Conservation (phyloP, 2,888 invertebrate genomes). For the Drosophila borborema region DNA sequence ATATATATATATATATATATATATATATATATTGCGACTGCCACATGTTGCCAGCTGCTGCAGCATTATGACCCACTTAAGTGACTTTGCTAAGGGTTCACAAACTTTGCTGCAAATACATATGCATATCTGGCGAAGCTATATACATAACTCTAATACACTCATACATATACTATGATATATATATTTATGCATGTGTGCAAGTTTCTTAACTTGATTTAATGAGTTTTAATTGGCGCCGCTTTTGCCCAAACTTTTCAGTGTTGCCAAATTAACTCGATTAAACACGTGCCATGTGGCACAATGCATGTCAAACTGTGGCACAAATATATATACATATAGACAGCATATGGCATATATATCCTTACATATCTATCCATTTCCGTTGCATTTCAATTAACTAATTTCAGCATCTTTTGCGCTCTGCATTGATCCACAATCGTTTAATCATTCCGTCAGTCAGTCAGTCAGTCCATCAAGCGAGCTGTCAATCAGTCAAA, state of each 20-base stretch:
- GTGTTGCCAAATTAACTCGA: constrained; percentile 40
- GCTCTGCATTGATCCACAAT: background rate
- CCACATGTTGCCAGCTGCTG: constrained; percentile 31
- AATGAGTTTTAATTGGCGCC: constrained; percentile 78
- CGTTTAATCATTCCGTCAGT: background rate
- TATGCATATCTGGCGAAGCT: constrained; percentile 26
- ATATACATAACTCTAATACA: background rate
- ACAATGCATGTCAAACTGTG: constrained; percentile 46
- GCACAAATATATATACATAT: background rate
- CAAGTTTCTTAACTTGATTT: constrained; percentile 81
- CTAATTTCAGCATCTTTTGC: background rate
- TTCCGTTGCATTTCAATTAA: background rate
- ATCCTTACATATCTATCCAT: background rate
- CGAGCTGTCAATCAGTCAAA: background rate
- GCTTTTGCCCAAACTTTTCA: constrained; percentile 55
- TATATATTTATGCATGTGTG: constrained; percentile 1
- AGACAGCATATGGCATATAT: background rate
- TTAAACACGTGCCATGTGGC: constrained; percentile 10
- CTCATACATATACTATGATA: constrained; percentile 12
- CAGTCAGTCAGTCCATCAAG: background rate
- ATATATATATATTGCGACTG: constrained; percentile 2
- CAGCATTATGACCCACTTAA: constrained; percentile 82
- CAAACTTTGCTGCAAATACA: constrained; percentile 61
- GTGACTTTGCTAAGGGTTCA: constrained; percentile 82
- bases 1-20: background rate